Evolutionary conservation across 2,113 vertebrate genomes (phyloP).

Genomic region (Ceyx melanurus): DNA sequence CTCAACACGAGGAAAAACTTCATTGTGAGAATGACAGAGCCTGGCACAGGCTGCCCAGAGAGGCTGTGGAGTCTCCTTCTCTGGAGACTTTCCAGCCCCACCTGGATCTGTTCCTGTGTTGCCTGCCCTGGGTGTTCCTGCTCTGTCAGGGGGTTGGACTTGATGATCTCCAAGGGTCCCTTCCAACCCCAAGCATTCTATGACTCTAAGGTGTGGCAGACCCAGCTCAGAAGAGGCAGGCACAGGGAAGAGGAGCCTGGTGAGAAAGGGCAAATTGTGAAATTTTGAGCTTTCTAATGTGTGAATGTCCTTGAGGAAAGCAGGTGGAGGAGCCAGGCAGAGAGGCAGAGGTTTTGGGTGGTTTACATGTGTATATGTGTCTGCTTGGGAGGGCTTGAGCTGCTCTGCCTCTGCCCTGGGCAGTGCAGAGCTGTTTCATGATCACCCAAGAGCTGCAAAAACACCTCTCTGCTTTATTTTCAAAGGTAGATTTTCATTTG

Average conservation of each 20-base stretch:
- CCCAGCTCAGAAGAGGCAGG: rapidly evolving
- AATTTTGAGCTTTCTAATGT: background rate
- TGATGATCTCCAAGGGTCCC: no score
- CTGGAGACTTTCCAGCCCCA: no score
- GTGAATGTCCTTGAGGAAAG: background rate
- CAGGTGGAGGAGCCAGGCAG: background rate
- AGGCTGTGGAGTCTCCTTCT: no score
- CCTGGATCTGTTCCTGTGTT: no score
- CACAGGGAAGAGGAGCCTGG: rapidly evolving
- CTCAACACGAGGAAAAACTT: no score
- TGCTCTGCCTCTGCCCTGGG: rapidly evolving
- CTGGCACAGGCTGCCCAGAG: no score
- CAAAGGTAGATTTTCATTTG: background rate
- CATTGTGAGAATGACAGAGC: no score
- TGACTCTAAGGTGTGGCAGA: background rate
- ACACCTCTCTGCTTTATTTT: background rate
- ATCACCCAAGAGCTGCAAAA: background rate
- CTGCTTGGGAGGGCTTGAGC: background rate
- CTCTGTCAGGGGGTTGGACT: no score
- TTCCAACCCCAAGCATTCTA: no score
- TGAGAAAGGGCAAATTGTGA: background rate
- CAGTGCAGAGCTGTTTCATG: background rate
- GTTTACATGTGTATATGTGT: rapidly evolving
- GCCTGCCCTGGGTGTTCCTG: no score
- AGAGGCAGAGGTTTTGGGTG: background rate